phyloP scores from a whole-genome alignment of 1,140 invertebrate species.

The Condylostylus longicornis region DNA sequence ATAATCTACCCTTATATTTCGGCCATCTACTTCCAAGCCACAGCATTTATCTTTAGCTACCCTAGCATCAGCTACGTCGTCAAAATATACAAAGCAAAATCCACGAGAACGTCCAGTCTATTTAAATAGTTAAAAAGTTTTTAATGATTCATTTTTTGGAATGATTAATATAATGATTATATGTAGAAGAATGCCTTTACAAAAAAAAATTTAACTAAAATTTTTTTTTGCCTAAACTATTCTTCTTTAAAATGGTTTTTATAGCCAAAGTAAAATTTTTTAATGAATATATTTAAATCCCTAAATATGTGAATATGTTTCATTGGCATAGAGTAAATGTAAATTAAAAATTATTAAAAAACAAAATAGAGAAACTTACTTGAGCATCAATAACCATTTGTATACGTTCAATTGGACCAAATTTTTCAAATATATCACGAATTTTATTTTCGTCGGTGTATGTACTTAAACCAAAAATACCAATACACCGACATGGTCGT shows the following conservation, averaged over 20 bases:
- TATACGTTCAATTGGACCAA: conserved; percentile 82
- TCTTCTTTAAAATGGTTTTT: no score
- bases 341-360: no score
- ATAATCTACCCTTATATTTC: conserved; percentile 87
- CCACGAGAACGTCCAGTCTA: conserved; percentile 84
- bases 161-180: no score
- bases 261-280: no score
- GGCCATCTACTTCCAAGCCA: conserved; percentile 87
- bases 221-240: no score
- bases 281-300: no score
- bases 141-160: no score
- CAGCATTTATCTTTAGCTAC: conserved; percentile 86
- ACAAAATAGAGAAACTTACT: conserved; percentile 41
- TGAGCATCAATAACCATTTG: conserved; percentile 92
- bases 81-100: conserved; percentile 95
- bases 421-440: conserved; percentile 85
- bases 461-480: conserved; percentile 86
- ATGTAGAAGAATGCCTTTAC: no score
- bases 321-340: no score
- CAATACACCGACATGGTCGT: conserved; percentile 81
- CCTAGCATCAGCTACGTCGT: conserved; percentile 75
- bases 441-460: conserved; percentile 86
- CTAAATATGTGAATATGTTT: no score
- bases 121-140: conserved; percentile 1
- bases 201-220: no score